These are phyloP conservation scores for Balearica regulorum DNA, from an alignment of 2,797 vertebrate species.

Conservation along the genomic window DNA sequence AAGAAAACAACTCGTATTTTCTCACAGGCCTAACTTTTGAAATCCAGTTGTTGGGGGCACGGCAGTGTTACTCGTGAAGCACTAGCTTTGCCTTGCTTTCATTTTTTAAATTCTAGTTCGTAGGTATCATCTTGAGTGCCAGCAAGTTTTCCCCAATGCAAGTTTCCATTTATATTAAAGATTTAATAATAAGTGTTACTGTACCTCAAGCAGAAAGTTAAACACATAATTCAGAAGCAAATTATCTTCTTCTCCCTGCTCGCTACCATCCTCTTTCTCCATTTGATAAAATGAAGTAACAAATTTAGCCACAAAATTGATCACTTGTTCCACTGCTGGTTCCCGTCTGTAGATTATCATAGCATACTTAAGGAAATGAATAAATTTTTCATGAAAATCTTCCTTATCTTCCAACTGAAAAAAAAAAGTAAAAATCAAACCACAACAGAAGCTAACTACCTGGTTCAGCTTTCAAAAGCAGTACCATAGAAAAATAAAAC, in stretches of 20 bases:
- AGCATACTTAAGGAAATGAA: conserved; percentile 87
- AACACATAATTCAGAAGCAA: conserved; percentile 87
- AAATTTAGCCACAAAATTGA: conserved; percentile 90
- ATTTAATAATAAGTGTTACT: not conserved
- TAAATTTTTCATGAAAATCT: conserved; percentile 87
- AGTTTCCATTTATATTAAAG: not conserved
- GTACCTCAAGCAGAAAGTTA: conserved; percentile 91
- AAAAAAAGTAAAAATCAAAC: not conserved
- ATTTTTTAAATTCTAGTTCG: not conserved
- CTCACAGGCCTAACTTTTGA: not conserved
- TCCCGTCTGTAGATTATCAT: conserved; percentile 93
- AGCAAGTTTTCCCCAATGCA: not conserved
- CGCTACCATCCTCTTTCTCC: conserved; percentile 57
- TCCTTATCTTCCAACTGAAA: conserved; percentile 84
- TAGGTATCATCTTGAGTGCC: not conserved
- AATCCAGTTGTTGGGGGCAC: not conserved
- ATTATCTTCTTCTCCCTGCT: conserved; percentile 74
- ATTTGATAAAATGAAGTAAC: conserved; percentile 82
- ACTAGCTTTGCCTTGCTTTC: not conserved
- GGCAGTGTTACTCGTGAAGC: not conserved
- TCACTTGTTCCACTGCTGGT: conserved; percentile 86
- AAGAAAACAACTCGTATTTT: not conserved
- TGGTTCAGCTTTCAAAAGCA: not conserved
- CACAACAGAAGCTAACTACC: not conserved
- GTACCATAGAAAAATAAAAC: not conserved